These are phyloP conservation scores for Dicycla oo DNA, from an alignment of 2,888 invertebrate species.

Conservation along the genomic window DNA sequence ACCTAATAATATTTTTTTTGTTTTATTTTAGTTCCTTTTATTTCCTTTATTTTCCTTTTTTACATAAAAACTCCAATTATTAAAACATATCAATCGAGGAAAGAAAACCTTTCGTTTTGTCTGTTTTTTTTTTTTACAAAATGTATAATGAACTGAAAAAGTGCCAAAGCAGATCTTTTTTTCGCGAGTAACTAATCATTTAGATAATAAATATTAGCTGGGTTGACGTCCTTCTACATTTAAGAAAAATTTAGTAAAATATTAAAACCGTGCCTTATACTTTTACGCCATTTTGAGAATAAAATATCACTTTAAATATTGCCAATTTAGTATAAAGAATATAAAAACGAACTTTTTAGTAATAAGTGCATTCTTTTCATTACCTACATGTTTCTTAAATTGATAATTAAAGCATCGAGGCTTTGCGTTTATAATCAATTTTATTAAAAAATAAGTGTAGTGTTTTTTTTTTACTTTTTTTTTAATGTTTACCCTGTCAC, in stretches of 20 bases:
- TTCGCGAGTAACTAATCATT: constrained; percentile 63
- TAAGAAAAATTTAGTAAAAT: constrained; percentile 83
- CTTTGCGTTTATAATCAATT: constrained; percentile 45
- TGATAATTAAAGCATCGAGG: constrained; percentile 41
- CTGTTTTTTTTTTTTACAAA: constrained; percentile 27
- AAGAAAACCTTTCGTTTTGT: constrained; percentile 44
- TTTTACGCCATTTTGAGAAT: constrained; percentile 88
- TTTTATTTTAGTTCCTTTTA: constrained; percentile 69
- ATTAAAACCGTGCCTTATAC: constrained; percentile 89
- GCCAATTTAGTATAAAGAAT: constrained; percentile 79
- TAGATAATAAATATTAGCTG: constrained; percentile 73
- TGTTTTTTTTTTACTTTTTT: background rate
- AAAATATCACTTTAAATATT: constrained; percentile 86
- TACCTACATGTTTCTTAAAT: constrained; percentile 21
- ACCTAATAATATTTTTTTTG: constrained; percentile 80
- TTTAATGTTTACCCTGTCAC: constrained; percentile 1
- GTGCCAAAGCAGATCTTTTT: constrained; percentile 71
- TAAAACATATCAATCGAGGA: constrained; percentile 82
- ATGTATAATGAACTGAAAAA: constrained; percentile 60
- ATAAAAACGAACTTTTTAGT: constrained; percentile 74
- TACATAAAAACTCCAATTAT: constrained; percentile 72
- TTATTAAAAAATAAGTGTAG: constrained; percentile 13
- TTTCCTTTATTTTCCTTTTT: constrained; percentile 61
- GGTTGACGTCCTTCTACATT: constrained; percentile 86
- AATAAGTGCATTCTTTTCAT: constrained; percentile 61